phyloP scores from a whole-genome alignment of 2,113 vertebrate genomes.

The Lonchura striata region DNA sequence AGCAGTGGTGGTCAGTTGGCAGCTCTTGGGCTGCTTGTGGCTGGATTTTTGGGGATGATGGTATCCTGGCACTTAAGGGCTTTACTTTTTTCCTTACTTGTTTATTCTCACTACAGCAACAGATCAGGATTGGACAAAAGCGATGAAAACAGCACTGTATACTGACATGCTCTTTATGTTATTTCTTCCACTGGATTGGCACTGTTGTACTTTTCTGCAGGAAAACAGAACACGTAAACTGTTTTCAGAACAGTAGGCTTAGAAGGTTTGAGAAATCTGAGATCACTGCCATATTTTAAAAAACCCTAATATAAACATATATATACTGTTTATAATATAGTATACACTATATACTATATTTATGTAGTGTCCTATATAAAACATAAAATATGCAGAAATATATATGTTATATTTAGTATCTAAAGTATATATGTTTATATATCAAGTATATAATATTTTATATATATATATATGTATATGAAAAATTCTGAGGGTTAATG shows the following conservation, averaged over 20 bases:
- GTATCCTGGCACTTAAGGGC: background rate
- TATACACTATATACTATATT: no score
- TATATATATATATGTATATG: background rate
- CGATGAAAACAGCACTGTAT: background rate
- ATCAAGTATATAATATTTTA: background rate
- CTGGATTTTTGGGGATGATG: background rate
- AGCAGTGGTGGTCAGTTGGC: background rate
- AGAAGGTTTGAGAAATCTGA: background rate
- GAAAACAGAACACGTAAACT: background rate
- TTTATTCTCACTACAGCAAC: background rate
- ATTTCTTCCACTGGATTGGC: background rate
- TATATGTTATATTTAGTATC: no score
- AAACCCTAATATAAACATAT: no score
- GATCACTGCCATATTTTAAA: background rate
- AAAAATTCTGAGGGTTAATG: background rate
- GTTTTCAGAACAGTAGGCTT: background rate
- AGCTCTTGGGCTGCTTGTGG: background rate
- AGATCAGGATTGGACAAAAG: background rate
- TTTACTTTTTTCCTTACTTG: background rate
- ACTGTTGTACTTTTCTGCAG: background rate
- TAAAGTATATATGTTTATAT: background rate
- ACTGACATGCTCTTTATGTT: background rate
- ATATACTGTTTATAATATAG: background rate
- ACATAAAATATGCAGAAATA: background rate
- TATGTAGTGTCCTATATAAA: background rate